Percentiles rank a stretch among this genome's conserved stretches.
Conservation (phyloP, 2,888 invertebrate species). For the Aporophyla nigra region DNA sequence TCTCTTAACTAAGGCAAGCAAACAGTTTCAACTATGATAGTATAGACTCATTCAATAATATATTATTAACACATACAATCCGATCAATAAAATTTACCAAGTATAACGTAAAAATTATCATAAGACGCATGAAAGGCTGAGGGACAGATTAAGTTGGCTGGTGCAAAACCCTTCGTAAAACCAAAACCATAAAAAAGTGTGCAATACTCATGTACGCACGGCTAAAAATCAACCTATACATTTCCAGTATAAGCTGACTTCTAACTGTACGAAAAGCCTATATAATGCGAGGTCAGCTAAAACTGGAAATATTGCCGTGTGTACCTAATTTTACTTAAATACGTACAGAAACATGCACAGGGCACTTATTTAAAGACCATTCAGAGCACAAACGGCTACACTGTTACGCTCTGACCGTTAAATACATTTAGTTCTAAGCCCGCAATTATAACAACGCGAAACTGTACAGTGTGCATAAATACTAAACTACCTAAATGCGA, state of each 20-base stretch:
- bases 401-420: constrained; percentile 26
- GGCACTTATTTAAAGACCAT: constrained; percentile 6
- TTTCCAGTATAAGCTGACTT: too few relatives aligned
- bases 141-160: neutral
- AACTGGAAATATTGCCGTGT: too few relatives aligned
- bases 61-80: too few relatives aligned
- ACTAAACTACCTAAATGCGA: constrained; percentile 52
- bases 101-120: neutral
- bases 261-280: too few relatives aligned
- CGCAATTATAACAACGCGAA: constrained; percentile 47
- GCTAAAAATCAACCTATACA: too few relatives aligned
- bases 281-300: too few relatives aligned
- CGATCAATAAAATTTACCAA: too few relatives aligned
- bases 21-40: too few relatives aligned
- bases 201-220: too few relatives aligned
- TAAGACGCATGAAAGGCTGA: neutral
- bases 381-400: constrained; percentile 22
- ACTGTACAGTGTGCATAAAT: constrained; percentile 52
- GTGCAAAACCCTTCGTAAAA: neutral
- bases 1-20: too few relatives aligned
- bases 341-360: neutral
- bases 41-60: too few relatives aligned
- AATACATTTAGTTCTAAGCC: constrained; percentile 46
- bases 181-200: too few relatives aligned
- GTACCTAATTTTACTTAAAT: neutral